phyloP scores from a whole-genome alignment of 2,888 invertebrate genomes.

The Sipha maydis region DNA sequence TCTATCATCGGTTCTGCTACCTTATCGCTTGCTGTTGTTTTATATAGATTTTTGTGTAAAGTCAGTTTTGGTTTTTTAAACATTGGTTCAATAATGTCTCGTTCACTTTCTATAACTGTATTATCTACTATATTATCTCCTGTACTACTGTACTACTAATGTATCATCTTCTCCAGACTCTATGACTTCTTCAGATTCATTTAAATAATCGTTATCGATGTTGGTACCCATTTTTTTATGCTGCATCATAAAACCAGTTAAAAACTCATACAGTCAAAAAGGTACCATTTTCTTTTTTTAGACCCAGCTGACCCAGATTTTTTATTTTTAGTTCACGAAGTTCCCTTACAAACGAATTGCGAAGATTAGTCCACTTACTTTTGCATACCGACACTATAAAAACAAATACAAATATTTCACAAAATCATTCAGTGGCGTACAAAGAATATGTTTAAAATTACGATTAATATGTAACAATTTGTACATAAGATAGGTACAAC shows the following conservation, averaged over 20 bases:
- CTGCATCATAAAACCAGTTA: conserved; percentile 11
- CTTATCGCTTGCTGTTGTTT: conserved; percentile 27
- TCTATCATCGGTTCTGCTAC: conserved; percentile 6
- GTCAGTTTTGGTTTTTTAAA: conserved; percentile 18
- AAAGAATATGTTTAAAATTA: too few species aligned
- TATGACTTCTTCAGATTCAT: too few species aligned
- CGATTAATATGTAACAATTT: too few species aligned
- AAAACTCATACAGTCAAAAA: conserved; percentile 13
- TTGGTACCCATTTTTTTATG: conserved; percentile 23
- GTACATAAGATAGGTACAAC: too few species aligned
- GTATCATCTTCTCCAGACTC: conserved; percentile 9
- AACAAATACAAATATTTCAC: too few species aligned
- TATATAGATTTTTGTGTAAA: not conserved
- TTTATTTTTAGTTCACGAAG: too few species aligned
- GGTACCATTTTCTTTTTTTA: conserved; percentile 20
- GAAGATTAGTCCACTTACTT: too few species aligned
- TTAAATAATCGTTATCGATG: conserved; percentile 21
- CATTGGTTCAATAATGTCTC: conserved; percentile 11
- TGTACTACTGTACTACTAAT: conserved; percentile 3
- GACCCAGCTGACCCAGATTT: too few species aligned
- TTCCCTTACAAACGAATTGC: too few species aligned
- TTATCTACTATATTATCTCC: conserved; percentile 11
- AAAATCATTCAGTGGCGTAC: too few species aligned
- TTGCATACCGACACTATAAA: too few species aligned
- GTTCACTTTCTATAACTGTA: not conserved